Evolutionary conservation across 2,797 vertebrate species (phyloP).

Genomic region (Chelon labrosus): DNA sequence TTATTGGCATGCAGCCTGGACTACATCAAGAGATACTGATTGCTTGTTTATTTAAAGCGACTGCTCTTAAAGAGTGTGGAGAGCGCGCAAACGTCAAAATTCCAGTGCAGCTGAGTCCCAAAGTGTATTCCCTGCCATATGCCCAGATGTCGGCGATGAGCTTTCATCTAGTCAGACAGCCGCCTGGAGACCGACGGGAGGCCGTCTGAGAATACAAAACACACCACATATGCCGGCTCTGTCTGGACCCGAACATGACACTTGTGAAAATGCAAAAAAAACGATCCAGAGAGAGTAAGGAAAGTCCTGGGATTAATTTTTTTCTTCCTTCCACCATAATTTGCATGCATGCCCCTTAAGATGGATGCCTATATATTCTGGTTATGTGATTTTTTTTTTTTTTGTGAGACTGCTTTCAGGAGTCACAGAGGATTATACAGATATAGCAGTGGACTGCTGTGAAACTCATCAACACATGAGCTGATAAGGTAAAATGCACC

Average conservation of each 20-base stretch:
- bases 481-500: conserved; percentile 14
- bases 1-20: conserved; percentile 37
- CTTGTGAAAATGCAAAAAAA: conserved; percentile 33
- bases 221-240: conserved; percentile 1
- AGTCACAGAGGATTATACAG: conserved; percentile 12
- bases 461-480: conserved; percentile 9
- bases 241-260: conserved; percentile 31
- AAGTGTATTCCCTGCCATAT: conserved; percentile 32
- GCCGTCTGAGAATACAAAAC: conserved; percentile 48
- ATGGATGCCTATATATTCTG: background rate
- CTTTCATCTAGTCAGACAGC: conserved; percentile 61
- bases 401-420: conserved; percentile 6
- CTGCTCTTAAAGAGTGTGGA: conserved; percentile 6
- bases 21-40: conserved; percentile 24
- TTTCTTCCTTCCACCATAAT: conserved; percentile 27
- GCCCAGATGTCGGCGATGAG: conserved; percentile 56
- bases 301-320: conserved; percentile 18
- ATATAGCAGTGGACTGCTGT: conserved; percentile 7
- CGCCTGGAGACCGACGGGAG: conserved; percentile 57
- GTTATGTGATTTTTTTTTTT: background rate
- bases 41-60: conserved; percentile 29
- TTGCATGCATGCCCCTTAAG: background rate
- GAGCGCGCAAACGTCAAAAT: background rate
- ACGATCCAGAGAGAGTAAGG: conserved; percentile 6
- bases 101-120: conserved; percentile 38